A percentile compares a stretch with the other conserved stretches of the same genome.
These are phyloP conservation scores for Elaphurus davidianus DNA, from an alignment of 2,113 vertebrate genomes.

Conservation along the genomic window DNA sequence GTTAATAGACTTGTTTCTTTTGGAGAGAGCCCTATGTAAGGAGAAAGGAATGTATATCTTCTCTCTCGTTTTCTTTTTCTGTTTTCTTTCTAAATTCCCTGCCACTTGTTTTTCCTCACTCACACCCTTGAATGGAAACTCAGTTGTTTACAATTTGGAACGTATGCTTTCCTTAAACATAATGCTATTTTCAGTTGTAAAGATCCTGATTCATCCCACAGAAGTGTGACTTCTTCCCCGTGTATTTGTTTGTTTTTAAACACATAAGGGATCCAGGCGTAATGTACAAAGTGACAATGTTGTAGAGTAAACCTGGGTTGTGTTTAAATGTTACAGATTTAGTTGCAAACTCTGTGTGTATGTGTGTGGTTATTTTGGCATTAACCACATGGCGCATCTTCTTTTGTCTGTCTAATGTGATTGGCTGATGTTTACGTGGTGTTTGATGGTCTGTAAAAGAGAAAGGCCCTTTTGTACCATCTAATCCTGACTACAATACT, in stretches of 20 bases:
- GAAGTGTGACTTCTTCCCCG: not conserved
- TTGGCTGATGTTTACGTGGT: not conserved
- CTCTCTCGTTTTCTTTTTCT: not conserved
- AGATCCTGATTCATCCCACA: not conserved
- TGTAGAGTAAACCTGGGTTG: not conserved
- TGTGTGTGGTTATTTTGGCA: not conserved
- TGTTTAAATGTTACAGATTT: not conserved
- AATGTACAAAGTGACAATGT: no score
- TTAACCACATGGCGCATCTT: not conserved
- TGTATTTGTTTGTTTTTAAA: not conserved
- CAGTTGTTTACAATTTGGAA: not conserved
- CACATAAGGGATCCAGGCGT: not conserved
- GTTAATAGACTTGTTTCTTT: not conserved
- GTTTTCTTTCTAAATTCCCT: not conserved
- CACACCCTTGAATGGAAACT: not conserved
- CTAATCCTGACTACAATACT: not conserved
- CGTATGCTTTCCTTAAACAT: not conserved
- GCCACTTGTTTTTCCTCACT: not conserved
- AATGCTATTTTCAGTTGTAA: not conserved
- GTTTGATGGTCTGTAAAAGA: not conserved
- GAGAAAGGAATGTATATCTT: constrained; percentile 43
- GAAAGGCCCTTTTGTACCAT: not conserved
- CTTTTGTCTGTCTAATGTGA: not conserved
- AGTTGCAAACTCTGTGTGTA: not conserved
- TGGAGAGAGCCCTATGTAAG: not conserved